A percentile compares a stretch with the other conserved stretches of the same genome.
These are phyloP conservation scores for Tarsius wallacei DNA, from an alignment of 2,797 vertebrate species.

Conservation along the genomic window DNA sequence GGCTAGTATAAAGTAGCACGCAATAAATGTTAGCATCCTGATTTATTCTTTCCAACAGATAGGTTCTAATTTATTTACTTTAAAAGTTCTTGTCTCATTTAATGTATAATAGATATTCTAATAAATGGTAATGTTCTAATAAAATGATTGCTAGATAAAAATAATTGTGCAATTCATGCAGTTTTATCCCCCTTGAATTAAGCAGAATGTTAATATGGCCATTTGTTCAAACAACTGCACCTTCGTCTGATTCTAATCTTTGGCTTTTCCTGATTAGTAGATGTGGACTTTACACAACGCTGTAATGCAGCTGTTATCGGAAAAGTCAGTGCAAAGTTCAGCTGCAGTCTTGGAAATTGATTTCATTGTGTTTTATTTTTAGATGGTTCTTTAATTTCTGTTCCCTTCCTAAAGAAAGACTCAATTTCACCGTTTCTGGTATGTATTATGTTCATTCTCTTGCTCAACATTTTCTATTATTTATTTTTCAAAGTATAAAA, in stretches of 20 bases:
- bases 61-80: slow-evolving; percentile 49
- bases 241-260: not conserved
- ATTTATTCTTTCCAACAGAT: not conserved
- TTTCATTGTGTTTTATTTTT: slow-evolving; percentile 45
- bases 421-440: not conserved
- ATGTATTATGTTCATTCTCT: slow-evolving; percentile 59
- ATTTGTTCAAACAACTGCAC: not conserved
- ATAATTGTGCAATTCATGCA: not conserved
- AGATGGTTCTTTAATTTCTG: slow-evolving; percentile 44
- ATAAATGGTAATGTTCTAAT: not conserved
- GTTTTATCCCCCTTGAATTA: slow-evolving; percentile 15
- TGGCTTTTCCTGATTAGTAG: not conserved
- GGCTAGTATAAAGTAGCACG: not conserved
- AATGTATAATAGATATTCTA: not conserved
- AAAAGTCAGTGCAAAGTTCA: slow-evolving; percentile 38
- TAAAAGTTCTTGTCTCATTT: slow-evolving; percentile 23
- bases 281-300: not conserved
- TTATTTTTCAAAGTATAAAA: slow-evolving; percentile 70
- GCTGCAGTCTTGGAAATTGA: slow-evolving; percentile 25
- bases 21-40: not conserved
- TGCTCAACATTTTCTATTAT: slow-evolving; percentile 59
- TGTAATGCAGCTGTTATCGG: not conserved
- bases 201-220: not conserved
- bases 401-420: slow-evolving; percentile 15
- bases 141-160: slow-evolving; percentile 43